Conservation (phyloP, 2,888 invertebrate species). For the Himalopsyche japonica region DNA sequence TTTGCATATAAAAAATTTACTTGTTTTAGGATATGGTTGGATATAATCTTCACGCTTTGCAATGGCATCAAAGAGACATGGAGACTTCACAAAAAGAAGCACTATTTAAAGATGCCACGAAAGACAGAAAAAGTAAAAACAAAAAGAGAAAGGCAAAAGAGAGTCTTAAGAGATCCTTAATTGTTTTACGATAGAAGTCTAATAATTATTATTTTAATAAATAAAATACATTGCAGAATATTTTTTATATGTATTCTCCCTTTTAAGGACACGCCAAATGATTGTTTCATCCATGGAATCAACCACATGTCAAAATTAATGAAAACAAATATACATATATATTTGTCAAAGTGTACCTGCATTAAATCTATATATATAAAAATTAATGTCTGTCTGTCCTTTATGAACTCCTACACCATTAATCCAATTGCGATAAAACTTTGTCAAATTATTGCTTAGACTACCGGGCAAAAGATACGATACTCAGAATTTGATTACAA, state of each 20-base stretch:
- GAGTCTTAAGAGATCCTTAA: conserved; percentile 64
- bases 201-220: neutral
- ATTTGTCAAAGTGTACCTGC: no score
- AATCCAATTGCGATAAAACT: no score
- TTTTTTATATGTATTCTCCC: neutral
- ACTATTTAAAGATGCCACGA: conserved; percentile 76
- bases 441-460: no score
- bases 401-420: no score
- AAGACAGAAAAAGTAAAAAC: conserved; percentile 64
- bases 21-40: conserved; percentile 75
- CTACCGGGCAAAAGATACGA: no score
- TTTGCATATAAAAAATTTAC: neutral
- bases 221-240: neutral
- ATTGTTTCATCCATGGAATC: no score
- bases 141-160: conserved; percentile 65
- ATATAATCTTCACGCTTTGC: conserved; percentile 81
- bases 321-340: no score
- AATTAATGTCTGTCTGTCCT: no score
- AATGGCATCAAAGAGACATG: conserved; percentile 73
- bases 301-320: no score
- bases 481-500: no score
- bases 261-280: neutral
- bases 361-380: no score
- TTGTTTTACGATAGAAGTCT: conserved; percentile 49
- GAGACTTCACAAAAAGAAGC: conserved; percentile 76